Evolutionary conservation across 2,797 vertebrate species (phyloP).

Genomic region (Nyctibius grandis): DNA sequence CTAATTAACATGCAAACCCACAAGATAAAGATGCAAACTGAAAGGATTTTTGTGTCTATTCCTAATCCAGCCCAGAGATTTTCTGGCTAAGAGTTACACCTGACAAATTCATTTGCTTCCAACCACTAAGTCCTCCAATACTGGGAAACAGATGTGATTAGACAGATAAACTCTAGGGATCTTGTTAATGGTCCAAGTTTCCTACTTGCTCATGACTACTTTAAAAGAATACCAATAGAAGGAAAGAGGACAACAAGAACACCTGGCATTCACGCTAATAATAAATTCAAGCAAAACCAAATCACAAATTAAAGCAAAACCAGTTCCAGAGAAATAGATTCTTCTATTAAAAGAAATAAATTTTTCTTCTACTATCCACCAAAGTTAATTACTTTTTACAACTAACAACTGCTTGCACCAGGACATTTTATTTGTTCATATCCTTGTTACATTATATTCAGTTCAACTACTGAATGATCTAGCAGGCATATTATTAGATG

Average conservation of each 20-base stretch:
- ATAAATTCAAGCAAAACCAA: neutral
- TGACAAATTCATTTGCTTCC: neutral
- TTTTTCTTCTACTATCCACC: neutral
- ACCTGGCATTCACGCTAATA: neutral
- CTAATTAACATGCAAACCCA: neutral
- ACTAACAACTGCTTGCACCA: neutral
- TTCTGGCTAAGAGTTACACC: neutral
- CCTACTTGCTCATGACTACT: neutral
- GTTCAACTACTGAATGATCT: neutral
- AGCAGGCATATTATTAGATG: neutral
- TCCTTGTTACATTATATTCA: neutral
- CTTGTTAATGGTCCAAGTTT: neutral
- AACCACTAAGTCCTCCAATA: neutral
- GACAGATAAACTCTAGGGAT: neutral
- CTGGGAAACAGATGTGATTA: neutral
- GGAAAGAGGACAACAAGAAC: neutral
- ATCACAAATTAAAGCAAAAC: neutral
- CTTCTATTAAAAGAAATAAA: neutral
- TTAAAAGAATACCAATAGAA: neutral
- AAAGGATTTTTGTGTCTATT: neutral
- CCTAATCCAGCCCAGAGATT: neutral
- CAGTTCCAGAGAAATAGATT: neutral
- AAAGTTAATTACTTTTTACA: neutral
- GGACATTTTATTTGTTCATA: neutral
- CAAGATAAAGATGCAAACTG: neutral